These are phyloP conservation scores for Calephelis virginiensis DNA, from an alignment of 1,140 invertebrate genomes.

Conservation along the genomic window DNA sequence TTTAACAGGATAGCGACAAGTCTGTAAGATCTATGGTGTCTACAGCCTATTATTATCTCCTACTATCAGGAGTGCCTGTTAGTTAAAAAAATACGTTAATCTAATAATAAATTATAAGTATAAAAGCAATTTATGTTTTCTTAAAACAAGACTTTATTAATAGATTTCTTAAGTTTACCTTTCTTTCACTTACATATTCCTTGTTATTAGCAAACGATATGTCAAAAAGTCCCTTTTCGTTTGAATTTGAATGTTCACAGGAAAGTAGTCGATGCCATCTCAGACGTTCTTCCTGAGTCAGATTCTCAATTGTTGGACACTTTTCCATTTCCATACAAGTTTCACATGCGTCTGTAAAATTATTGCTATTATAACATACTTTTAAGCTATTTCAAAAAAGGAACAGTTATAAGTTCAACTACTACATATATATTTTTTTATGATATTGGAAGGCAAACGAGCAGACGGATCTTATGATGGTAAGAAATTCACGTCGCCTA, in stretches of 20 bases:
- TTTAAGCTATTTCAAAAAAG: background rate
- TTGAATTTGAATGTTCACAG: constrained; percentile 2
- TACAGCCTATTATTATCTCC: too few species aligned
- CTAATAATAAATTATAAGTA: background rate
- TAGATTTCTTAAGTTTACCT: background rate
- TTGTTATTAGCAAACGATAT: background rate
- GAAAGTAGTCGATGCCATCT: constrained; percentile 1
- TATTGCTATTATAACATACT: background rate
- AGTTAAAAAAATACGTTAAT: too few species aligned
- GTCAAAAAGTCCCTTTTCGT: background rate
- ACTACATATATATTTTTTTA: too few species aligned
- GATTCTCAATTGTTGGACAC: constrained; percentile 5
- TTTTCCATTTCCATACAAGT: constrained; percentile 4
- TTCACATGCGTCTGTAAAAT: constrained; percentile 4
- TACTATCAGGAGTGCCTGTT: too few species aligned
- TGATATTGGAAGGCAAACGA: too few species aligned
- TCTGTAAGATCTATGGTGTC: too few species aligned
- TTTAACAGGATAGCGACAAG: too few species aligned
- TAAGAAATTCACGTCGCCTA: too few species aligned
- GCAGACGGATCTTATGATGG: too few species aligned
- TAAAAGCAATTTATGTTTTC: background rate
- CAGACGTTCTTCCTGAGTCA: background rate
- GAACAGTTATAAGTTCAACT: too few species aligned
- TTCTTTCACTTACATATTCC: background rate
- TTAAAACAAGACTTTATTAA: background rate